A percentile compares a stretch with the other conserved stretches of the same genome.
Evolutionary conservation across 1,140 invertebrate species (phyloP).

Genomic region (Hermetia illucens): DNA sequence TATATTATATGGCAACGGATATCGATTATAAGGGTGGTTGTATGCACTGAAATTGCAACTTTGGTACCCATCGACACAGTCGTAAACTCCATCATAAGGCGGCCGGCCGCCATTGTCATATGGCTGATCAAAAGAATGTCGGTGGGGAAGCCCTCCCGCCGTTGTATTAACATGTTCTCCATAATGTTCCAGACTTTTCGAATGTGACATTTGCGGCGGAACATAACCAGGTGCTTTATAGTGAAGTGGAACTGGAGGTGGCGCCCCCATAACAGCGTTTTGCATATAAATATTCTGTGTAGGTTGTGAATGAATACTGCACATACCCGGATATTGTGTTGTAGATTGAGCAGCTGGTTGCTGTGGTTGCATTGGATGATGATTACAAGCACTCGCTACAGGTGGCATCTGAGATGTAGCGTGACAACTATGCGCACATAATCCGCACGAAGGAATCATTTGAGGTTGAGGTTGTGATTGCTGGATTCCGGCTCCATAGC

Average conservation of each 20-base stretch:
- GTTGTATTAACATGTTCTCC: constrained; percentile 16
- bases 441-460: background rate
- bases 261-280: constrained; percentile 6
- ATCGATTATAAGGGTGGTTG: constrained; percentile 21
- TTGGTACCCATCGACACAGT: constrained; percentile 17
- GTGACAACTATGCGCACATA: background rate
- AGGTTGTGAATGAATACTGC: constrained; percentile 1
- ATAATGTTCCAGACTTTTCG: constrained; percentile 29
- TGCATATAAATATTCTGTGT: constrained; percentile 13
- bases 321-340: background rate
- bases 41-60: constrained; percentile 6
- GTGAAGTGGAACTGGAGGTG: background rate
- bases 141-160: constrained; percentile 16
- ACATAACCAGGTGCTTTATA: background rate
- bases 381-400: background rate
- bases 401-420: background rate
- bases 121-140: constrained; percentile 28
- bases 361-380: background rate
- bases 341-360: too few relatives aligned
- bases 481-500: too few relatives aligned
- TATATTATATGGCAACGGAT: constrained; percentile 27
- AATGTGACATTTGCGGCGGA: constrained; percentile 19
- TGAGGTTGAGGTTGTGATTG: background rate
- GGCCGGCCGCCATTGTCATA: constrained; percentile 12
- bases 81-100: constrained; percentile 23